Evolutionary conservation across 2,797 vertebrate species (phyloP).

Genomic region (Dryobates pubescens): DNA sequence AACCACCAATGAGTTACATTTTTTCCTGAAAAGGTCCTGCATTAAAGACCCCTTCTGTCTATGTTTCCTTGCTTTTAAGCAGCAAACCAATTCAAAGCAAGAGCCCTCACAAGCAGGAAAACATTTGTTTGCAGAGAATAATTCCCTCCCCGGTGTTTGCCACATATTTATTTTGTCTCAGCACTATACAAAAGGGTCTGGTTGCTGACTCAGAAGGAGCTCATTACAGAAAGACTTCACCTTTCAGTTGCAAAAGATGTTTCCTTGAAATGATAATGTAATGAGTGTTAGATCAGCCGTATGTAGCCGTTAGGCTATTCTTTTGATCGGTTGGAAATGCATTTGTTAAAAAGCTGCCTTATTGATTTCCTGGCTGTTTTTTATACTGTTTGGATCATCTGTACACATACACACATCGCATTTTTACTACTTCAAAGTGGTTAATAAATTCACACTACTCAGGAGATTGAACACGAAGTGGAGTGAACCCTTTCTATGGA

Average conservation of each 20-base stretch:
- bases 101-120: background rate
- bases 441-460: slow-evolving; percentile 62
- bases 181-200: slow-evolving; percentile 18
- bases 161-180: slow-evolving; percentile 60
- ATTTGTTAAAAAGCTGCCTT: slow-evolving; percentile 75
- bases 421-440: slow-evolving; percentile 73
- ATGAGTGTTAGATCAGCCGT: slow-evolving; percentile 65
- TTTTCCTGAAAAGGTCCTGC: background rate
- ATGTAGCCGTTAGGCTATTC: slow-evolving; percentile 63
- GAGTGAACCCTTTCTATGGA: slow-evolving; percentile 8
- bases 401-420: slow-evolving; percentile 18
- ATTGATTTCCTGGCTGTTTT: slow-evolving; percentile 75
- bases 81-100: background rate
- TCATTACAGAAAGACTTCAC: slow-evolving; percentile 70
- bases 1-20: background rate
- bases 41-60: background rate
- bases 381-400: slow-evolving; percentile 66
- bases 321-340: slow-evolving; percentile 74
- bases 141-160: background rate
- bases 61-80: background rate
- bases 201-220: slow-evolving; percentile 61
- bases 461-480: slow-evolving; percentile 36
- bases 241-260: slow-evolving; percentile 62
- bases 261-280: slow-evolving; percentile 72
- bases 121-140: slow-evolving; percentile 27